phyloP scores from a whole-genome alignment of 37 sponge, comb jelly and placozoan species.

The Bolinopsis microptera region DNA sequence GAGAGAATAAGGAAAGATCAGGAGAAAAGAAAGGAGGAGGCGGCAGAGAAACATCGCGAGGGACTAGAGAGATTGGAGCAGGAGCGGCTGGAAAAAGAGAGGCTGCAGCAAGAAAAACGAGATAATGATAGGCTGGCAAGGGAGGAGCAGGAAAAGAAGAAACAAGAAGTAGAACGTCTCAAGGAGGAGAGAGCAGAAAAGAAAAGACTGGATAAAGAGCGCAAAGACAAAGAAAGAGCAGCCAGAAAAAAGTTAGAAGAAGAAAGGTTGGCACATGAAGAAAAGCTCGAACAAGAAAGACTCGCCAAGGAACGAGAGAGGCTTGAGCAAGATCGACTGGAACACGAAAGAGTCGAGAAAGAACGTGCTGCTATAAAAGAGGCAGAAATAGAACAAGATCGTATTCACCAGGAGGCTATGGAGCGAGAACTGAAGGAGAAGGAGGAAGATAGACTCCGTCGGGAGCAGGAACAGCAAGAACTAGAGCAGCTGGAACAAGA shows the following conservation, averaged over 20 bases:
- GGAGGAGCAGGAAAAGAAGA: not conserved
- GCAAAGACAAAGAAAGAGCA: not conserved
- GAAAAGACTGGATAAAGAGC: not conserved
- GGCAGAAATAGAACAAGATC: not conserved
- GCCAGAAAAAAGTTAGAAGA: not conserved
- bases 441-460: not conserved
- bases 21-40: not conserved
- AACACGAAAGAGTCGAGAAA: not conserved
- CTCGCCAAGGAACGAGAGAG: not conserved
- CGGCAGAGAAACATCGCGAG: not conserved
- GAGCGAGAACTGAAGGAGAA: not conserved
- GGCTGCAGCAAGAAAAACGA: not conserved
- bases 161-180: not conserved
- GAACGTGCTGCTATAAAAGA: not conserved
- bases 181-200: not conserved
- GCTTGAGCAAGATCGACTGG: not conserved
- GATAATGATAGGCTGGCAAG: not conserved
- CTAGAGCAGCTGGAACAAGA: not conserved
- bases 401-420: not conserved
- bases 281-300: conserved; percentile 1
- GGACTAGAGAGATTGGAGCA: not conserved
- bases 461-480: not conserved
- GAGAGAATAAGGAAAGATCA: not conserved
- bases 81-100: not conserved
- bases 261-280: not conserved